phyloP scores from a whole-genome alignment of 1,140 invertebrate genomes.

The Cyclargus thomasi region DNA sequence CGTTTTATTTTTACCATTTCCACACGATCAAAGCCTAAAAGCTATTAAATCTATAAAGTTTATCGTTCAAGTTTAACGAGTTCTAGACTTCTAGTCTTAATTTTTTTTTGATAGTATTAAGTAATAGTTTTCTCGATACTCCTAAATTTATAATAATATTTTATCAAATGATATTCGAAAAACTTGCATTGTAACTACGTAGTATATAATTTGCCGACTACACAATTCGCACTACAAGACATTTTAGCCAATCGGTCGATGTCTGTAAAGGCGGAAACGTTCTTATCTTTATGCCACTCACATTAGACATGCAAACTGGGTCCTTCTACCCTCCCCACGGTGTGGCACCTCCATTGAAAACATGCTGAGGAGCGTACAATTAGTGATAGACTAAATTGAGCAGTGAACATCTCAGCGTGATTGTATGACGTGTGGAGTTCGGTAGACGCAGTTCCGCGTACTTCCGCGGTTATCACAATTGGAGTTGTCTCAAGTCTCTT shows the following conservation, averaged over 20 bases:
- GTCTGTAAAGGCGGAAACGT: constrained; percentile 17
- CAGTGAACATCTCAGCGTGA: not conserved
- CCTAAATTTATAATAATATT: too few species aligned
- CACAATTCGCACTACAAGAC: not conserved
- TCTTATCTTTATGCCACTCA: constrained; percentile 22
- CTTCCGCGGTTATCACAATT: not conserved
- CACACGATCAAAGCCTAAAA: too few species aligned
- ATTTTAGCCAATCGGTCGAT: constrained; percentile 17
- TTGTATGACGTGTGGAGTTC: not conserved
- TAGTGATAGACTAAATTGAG: not conserved
- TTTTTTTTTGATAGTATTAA: too few species aligned
- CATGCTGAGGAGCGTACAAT: not conserved
- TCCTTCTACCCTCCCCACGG: not conserved
- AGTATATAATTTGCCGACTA: too few species aligned
- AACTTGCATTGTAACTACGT: too few species aligned
- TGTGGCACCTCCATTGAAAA: not conserved
- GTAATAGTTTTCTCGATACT: too few species aligned
- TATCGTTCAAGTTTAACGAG: too few species aligned
- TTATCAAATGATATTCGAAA: too few species aligned
- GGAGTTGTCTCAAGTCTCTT: not conserved
- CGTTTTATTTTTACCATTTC: too few species aligned
- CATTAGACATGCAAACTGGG: constrained; percentile 17
- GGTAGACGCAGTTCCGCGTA: not conserved
- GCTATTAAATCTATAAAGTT: too few species aligned
- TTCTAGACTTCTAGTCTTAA: too few species aligned